Conservation (phyloP, 2,888 invertebrate species). For the Sarcophaga subvicina region DNA sequence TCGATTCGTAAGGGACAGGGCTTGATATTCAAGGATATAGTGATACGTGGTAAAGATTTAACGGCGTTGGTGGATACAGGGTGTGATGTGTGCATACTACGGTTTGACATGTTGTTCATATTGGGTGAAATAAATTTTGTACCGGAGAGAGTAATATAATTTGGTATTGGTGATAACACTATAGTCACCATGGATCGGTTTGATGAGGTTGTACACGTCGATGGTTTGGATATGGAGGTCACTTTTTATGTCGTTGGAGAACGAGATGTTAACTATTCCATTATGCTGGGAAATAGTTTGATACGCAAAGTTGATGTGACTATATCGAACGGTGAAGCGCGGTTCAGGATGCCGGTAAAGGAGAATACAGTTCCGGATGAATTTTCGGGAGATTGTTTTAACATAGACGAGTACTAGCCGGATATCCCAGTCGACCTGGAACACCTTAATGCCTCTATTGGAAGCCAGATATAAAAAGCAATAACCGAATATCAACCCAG, state of each 20-base stretch:
- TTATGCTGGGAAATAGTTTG: background rate
- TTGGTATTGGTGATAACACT: too few relatives aligned
- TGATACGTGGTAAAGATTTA: background rate
- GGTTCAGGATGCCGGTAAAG: background rate
- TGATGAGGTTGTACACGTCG: too few relatives aligned
- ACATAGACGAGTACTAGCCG: background rate
- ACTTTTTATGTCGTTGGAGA: background rate
- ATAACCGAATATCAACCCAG: background rate
- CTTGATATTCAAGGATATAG: background rate
- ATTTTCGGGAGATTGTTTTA: constrained; percentile 1
- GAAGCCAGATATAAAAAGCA: too few relatives aligned
- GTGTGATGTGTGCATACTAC: background rate
- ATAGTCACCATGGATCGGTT: too few relatives aligned
- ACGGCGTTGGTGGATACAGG: background rate
- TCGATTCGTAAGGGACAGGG: background rate
- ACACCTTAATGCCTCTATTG: background rate
- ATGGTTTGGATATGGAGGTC: too few relatives aligned
- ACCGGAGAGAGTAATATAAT: too few relatives aligned
- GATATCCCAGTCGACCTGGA: constrained; percentile 38
- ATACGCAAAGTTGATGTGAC: background rate
- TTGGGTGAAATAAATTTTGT: background rate
- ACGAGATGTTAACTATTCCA: background rate
- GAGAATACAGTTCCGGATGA: background rate
- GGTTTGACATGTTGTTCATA: background rate
- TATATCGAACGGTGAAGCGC: constrained; percentile 4